Evolutionary conservation across 2,113 vertebrate genomes (phyloP).

Genomic region (Lynx canadensis): DNA sequence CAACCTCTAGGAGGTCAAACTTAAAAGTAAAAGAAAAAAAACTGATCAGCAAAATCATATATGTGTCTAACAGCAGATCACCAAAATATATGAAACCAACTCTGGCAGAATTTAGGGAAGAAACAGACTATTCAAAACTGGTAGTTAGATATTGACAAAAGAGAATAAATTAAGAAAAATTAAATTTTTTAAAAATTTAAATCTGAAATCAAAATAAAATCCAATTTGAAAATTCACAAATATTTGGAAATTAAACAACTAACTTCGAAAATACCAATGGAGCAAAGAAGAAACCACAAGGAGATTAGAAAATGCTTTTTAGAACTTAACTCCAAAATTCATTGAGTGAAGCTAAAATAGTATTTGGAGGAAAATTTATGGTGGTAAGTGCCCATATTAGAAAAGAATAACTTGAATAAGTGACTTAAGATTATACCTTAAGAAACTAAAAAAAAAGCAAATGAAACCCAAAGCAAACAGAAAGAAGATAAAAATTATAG

Average conservation of each 20-base stretch:
- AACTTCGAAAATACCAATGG: neutral
- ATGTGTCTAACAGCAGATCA: neutral
- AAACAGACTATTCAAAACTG: neutral
- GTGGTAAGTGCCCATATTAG: neutral
- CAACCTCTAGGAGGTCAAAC: neutral
- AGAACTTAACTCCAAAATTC: neutral
- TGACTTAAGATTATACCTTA: neutral
- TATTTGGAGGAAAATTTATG: neutral
- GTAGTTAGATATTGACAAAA: neutral
- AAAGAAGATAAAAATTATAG: neutral
- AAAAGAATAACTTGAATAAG: neutral
- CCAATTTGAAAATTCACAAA: neutral
- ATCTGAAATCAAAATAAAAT: neutral
- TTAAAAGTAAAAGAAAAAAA: neutral
- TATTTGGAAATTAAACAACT: neutral
- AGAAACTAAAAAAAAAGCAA: neutral
- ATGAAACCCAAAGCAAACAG: neutral
- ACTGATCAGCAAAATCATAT: neutral
- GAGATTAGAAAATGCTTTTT: neutral
- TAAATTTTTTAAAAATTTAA: neutral
- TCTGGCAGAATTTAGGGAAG: neutral
- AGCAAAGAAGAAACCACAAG: neutral
- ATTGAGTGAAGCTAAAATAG: neutral
- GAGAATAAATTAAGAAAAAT: neutral
- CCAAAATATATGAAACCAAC: neutral